A percentile compares a stretch with the other conserved stretches of the same genome.
Conservation (phyloP, 2,113 vertebrate genomes). For the Ranitomeya variabilis region DNA sequence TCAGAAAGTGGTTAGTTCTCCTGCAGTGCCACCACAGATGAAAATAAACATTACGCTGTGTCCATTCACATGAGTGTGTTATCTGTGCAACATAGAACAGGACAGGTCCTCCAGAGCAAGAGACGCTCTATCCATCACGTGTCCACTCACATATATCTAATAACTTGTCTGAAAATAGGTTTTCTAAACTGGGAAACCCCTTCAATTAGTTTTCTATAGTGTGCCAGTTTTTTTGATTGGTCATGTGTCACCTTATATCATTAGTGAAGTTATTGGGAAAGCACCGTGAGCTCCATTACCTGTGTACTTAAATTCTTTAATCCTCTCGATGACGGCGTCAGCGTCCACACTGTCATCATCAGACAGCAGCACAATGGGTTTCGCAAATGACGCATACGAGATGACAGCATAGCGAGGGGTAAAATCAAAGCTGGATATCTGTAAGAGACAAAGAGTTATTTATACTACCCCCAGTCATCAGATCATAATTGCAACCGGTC, state of each 20-base stretch:
- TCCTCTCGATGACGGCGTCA: neutral
- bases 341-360: neutral
- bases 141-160: too few species aligned
- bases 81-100: too few species aligned
- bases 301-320: neutral
- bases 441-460: neutral
- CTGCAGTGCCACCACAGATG: too few species aligned
- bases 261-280: neutral
- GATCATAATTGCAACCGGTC: neutral
- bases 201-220: too few species aligned
- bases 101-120: too few species aligned
- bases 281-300: neutral
- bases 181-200: too few species aligned
- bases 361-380: neutral
- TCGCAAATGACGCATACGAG: constrained; percentile 19
- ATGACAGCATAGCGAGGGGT: constrained; percentile 28
- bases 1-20: too few species aligned
- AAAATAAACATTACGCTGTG: too few species aligned
- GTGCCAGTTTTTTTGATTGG: neutral
- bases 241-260: neutral
- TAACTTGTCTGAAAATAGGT: too few species aligned
- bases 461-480: too few species aligned
- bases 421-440: constrained; percentile 38
- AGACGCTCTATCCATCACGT: too few species aligned
- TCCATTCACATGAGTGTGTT: too few species aligned